Percentiles rank a stretch among this genome's conserved stretches.
These are phyloP conservation scores for Argynnis bischoffii DNA, from an alignment of 2,888 invertebrate genomes.

Conservation along the genomic window DNA sequence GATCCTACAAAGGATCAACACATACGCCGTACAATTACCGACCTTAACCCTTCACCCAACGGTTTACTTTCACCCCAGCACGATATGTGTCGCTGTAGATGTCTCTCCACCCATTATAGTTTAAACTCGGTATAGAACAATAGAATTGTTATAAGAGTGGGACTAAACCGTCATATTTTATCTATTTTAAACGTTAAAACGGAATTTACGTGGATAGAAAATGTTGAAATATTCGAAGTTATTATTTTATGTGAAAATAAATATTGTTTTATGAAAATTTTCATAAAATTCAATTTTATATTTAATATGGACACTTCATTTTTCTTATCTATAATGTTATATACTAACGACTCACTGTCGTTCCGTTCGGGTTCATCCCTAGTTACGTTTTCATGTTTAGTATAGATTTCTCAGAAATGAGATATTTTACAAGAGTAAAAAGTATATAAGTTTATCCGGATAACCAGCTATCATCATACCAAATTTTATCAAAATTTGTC, in stretches of 20 bases:
- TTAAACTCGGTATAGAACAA: constrained; percentile 37
- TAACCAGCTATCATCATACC: no score
- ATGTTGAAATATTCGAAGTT: not conserved
- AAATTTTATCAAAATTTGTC: no score
- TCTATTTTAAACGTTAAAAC: constrained; percentile 9
- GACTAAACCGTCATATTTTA: constrained; percentile 20
- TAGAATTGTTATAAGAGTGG: constrained; percentile 25
- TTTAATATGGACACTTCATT: no score
- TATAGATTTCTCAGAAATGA: no score
- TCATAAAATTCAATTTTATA: no score
- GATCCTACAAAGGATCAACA: constrained; percentile 28
- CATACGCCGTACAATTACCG: constrained; percentile 5
- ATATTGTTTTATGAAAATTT: not conserved
- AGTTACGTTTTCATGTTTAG: no score
- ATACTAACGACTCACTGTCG: no score
- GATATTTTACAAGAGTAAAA: no score
- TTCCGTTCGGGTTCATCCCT: no score
- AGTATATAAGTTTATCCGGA: no score
- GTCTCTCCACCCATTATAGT: constrained; percentile 33
- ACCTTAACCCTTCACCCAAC: not conserved
- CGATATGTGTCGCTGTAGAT: not conserved
- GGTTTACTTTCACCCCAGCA: not conserved
- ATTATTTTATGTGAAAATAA: not conserved
- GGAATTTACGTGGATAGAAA: constrained; percentile 3
- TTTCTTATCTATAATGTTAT: no score